phyloP scores from a whole-genome alignment of 2,888 invertebrate genomes.

The Scaptomyza tumidula region DNA sequence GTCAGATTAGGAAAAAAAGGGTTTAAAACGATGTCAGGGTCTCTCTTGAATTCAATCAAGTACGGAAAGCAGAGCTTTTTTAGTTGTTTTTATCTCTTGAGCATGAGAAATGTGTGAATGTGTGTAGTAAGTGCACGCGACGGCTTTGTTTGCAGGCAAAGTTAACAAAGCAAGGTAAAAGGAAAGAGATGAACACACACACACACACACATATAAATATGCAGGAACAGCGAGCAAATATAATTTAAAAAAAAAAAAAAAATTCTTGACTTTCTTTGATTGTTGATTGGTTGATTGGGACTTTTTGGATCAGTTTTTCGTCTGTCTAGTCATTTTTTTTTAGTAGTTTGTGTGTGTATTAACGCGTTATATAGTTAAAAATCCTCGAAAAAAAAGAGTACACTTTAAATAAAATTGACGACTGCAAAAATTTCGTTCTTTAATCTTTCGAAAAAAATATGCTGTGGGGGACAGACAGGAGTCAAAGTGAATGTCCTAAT shows the following conservation, averaged over 20 bases:
- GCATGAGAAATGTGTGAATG: conserved; percentile 15
- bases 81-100: conserved; percentile 9
- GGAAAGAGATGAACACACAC: conserved; percentile 7
- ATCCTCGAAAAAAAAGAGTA: conserved; percentile 20
- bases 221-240: conserved; percentile 33
- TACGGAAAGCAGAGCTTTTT: conserved; percentile 26
- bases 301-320: conserved; percentile 33
- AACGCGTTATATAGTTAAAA: background rate
- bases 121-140: conserved; percentile 32
- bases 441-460: conserved; percentile 39
- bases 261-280: conserved; percentile 26
- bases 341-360: conserved; percentile 1
- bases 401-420: conserved; percentile 15
- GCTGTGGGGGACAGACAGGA: background rate
- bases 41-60: conserved; percentile 11
- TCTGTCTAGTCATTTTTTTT: conserved; percentile 22
- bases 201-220: conserved; percentile 1
- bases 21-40: background rate
- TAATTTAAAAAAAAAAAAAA: conserved; percentile 3
- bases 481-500: conserved; percentile 54
- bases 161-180: conserved; percentile 22
- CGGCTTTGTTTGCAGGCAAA: conserved; percentile 36
- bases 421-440: conserved; percentile 28
- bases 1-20: conserved; percentile 9
- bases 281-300: conserved; percentile 55